phyloP scores from a whole-genome alignment of 2,797 vertebrate species.

The Microcaecilia unicolor region DNA sequence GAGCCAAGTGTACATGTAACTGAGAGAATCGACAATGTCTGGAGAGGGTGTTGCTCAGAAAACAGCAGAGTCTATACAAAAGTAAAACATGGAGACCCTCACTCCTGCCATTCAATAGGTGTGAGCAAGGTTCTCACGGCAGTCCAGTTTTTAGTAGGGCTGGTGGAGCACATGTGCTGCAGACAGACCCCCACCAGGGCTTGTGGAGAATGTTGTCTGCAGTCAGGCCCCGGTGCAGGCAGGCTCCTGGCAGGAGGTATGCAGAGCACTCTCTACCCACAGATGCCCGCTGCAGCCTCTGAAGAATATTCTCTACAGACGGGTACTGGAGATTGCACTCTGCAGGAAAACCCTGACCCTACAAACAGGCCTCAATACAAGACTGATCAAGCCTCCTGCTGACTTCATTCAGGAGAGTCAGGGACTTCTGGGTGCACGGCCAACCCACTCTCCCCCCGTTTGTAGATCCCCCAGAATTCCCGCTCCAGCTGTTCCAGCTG shows the following conservation, averaged over 20 bases:
- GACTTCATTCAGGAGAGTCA: too few species aligned
- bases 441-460: conserved; percentile 60
- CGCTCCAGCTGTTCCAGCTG: conserved; percentile 80
- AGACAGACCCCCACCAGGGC: too few species aligned
- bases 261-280: neutral
- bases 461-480: conserved; percentile 73
- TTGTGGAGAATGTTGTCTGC: neutral
- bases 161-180: too few species aligned
- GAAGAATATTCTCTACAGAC: neutral
- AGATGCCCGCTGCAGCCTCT: neutral
- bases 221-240: conserved; percentile 14
- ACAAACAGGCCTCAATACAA: neutral
- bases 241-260: neutral
- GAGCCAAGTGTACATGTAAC: too few species aligned
- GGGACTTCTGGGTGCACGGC: conserved; percentile 65
- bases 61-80: too few species aligned
- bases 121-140: too few species aligned
- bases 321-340: neutral
- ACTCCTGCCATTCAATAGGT: too few species aligned
- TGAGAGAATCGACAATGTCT: too few species aligned
- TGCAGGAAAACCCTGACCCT: neutral
- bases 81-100: too few species aligned
- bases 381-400: conserved; percentile 6
- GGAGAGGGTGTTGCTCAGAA: too few species aligned
- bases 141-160: neutral